phyloP scores from a whole-genome alignment of 2,113 vertebrate genomes.

The Cottus gobio region DNA sequence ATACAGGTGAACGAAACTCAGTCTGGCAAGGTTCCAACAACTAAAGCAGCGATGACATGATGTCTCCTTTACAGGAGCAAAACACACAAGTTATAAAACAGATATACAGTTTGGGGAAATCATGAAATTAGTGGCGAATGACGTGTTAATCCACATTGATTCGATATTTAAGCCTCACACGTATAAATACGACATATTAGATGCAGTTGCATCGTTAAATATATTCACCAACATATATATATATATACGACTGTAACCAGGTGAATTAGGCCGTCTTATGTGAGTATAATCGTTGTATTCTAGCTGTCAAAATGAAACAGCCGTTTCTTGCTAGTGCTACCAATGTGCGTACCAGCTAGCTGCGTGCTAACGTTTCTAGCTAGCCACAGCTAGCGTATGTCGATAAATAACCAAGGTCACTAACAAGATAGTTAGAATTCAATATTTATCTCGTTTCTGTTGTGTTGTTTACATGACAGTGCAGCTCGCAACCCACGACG shows the following conservation, averaged over 20 bases:
- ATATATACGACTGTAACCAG: too few relatives aligned
- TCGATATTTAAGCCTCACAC: background rate
- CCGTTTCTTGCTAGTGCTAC: constrained; percentile 44
- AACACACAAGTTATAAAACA: background rate
- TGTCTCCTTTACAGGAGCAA: background rate
- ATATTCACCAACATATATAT: background rate
- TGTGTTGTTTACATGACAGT: background rate
- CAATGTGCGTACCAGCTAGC: constrained; percentile 46
- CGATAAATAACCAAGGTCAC: constrained; percentile 80
- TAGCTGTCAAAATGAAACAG: constrained; percentile 57
- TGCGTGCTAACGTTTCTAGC: constrained; percentile 24
- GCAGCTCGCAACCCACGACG: background rate
- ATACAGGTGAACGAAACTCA: background rate
- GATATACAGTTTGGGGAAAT: background rate
- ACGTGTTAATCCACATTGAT: background rate
- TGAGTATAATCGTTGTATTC: background rate
- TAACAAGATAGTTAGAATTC: constrained; percentile 18
- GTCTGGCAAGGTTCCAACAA: background rate
- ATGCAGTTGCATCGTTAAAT: too few relatives aligned
- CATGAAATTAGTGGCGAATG: background rate
- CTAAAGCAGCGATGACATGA: background rate
- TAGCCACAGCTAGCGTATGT: constrained; percentile 69
- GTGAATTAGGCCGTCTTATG: background rate
- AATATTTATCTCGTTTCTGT: background rate
- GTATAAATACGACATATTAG: background rate